These are phyloP conservation scores for Stegodyphus dumicola DNA, from an alignment of 1,140 invertebrate genomes.

Conservation along the genomic window DNA sequence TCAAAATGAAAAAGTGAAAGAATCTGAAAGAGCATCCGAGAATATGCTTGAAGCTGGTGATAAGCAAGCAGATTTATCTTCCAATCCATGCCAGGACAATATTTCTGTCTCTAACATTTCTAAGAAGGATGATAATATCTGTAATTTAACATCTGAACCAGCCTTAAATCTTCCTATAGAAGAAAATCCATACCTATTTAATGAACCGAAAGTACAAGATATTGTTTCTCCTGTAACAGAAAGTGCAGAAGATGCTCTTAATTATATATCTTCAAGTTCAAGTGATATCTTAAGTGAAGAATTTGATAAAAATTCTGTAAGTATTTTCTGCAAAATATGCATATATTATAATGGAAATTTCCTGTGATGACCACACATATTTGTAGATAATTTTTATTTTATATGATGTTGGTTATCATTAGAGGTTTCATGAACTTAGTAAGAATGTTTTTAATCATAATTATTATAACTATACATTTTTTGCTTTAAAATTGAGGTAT, in stretches of 20 bases:
- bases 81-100: not conserved
- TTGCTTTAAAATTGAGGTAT: no score
- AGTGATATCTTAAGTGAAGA: slow-evolving; percentile 21
- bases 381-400: no score
- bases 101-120: no score
- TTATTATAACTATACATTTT: no score
- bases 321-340: not conserved
- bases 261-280: slow-evolving; percentile 32
- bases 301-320: slow-evolving; percentile 39
- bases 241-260: slow-evolving; percentile 51
- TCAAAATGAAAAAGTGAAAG: slow-evolving; percentile 60
- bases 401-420: no score
- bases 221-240: slow-evolving; percentile 51
- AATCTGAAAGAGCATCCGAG: slow-evolving; percentile 60
- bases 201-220: slow-evolving; percentile 1
- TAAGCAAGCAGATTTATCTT: not conserved
- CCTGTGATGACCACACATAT: no score
- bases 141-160: no score
- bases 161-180: not conserved
- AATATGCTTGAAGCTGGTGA: not conserved
- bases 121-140: no score
- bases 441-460: no score
- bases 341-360: no score
- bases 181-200: not conserved
- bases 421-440: no score